Evolutionary conservation across 1,140 invertebrate species (phyloP).

Genomic region (Aphis gossypii): DNA sequence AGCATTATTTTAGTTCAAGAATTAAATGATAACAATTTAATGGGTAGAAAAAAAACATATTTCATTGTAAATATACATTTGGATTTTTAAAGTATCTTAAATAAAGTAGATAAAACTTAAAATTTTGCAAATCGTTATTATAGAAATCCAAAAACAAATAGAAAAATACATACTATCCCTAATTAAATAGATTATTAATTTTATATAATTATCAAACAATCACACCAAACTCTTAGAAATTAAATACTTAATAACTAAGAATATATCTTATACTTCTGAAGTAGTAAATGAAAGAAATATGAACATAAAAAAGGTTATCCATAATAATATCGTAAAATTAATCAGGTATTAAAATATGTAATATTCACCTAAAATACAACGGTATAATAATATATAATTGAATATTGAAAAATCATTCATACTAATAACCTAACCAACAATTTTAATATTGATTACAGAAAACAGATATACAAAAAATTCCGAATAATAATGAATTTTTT

Average conservation of each 20-base stretch:
- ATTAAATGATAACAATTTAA: background rate
- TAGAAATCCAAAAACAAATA: too few species aligned
- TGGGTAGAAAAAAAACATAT: background rate
- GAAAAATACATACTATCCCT: too few species aligned
- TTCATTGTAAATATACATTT: background rate
- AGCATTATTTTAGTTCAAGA: background rate
- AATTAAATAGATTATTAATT: too few species aligned
- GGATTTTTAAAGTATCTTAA: too few species aligned
- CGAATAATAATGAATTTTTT: background rate
- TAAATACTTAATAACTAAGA: rapidly evolving
- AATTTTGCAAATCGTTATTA: too few species aligned
- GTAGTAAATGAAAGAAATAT: background rate
- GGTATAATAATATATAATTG: background rate
- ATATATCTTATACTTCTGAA: background rate
- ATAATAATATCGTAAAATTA: background rate
- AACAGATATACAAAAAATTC: background rate
- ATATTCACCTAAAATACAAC: background rate
- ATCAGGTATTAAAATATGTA: background rate
- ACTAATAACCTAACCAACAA: background rate
- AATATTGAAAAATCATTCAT: background rate
- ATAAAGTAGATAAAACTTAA: too few species aligned
- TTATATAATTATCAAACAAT: background rate
- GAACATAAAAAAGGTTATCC: background rate
- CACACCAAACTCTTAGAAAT: too few species aligned
- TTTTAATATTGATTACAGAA: background rate